Percentiles rank a stretch among this genome's conserved stretches.
phyloP scores from a whole-genome alignment of 2,888 invertebrate species.

The Podabrus alpinus region DNA sequence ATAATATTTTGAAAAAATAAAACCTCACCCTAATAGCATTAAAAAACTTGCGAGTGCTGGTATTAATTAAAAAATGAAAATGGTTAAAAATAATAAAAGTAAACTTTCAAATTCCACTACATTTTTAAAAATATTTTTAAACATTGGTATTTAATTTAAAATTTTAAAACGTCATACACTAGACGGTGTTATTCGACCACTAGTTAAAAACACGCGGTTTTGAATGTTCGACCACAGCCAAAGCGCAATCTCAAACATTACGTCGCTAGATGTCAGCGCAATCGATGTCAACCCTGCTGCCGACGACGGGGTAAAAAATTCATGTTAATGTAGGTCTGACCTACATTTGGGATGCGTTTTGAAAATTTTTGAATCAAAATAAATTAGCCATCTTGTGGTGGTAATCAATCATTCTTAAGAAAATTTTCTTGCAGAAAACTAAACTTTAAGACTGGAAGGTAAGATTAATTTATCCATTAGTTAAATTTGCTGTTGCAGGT shows the following conservation, averaged over 20 bases:
- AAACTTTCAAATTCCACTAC: neutral
- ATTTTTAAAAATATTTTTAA: neutral
- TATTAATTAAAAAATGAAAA: neutral
- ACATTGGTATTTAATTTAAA: neutral
- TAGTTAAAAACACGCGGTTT: constrained; percentile 33
- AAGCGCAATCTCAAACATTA: constrained; percentile 42
- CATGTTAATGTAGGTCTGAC: constrained; percentile 31
- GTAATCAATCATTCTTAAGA: neutral
- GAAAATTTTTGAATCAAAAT: constrained; percentile 3
- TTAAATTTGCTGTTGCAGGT: too few relatives aligned
- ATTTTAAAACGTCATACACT: constrained; percentile 23
- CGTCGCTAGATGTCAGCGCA: constrained; percentile 42
- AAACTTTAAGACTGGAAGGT: neutral
- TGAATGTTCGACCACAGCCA: constrained; percentile 24
- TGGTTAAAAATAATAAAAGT: neutral
- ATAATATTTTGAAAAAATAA: neutral
- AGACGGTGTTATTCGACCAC: constrained; percentile 30
- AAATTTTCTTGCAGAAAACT: neutral
- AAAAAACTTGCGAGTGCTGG: neutral
- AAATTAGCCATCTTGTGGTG: neutral
- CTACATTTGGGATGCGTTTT: constrained; percentile 15
- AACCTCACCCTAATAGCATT: neutral
- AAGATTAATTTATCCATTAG: neutral
- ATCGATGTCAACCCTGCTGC: constrained; percentile 31
- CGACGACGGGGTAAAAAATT: constrained; percentile 23